phyloP scores from a whole-genome alignment of 2,888 invertebrate species.

The Lycocerus yunnanus region DNA sequence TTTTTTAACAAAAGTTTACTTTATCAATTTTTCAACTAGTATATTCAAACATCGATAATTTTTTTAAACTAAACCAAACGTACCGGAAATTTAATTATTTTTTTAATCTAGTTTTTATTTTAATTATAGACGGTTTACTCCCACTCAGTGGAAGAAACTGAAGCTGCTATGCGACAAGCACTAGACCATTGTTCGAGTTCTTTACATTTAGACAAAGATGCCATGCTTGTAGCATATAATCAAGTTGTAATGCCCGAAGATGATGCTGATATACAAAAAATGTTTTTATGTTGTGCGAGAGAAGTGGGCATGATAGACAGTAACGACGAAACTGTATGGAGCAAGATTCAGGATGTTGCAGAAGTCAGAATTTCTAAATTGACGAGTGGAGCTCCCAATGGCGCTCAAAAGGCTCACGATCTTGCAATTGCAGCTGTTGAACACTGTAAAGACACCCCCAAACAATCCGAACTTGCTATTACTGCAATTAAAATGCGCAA shows the following conservation, averaged over 20 bases:
- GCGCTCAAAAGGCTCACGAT: not conserved
- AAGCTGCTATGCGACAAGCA: not conserved
- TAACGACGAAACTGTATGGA: not conserved
- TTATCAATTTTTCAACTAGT: too few relatives aligned
- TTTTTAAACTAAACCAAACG: not conserved
- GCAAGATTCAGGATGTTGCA: not conserved
- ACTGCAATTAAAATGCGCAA: not conserved
- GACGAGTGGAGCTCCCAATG: not conserved
- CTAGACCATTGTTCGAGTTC: not conserved
- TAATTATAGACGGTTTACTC: not conserved
- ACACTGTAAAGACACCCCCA: not conserved
- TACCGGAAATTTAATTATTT: not conserved
- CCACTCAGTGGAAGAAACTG: not conserved
- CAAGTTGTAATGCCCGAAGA: not conserved
- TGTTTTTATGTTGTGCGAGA: not conserved
- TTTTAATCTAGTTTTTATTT: not conserved
- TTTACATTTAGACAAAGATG: not conserved
- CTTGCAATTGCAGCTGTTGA: not conserved
- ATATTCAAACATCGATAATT: not conserved
- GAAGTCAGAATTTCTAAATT: not conserved
- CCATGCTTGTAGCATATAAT: not conserved
- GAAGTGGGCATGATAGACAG: not conserved
- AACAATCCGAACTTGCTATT: not conserved
- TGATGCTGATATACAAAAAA: not conserved
- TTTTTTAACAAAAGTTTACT: not conserved